A percentile compares a stretch with the other conserved stretches of the same genome.
Conservation (phyloP, 1,140 invertebrate species). For the Procambarus clarkii region DNA sequence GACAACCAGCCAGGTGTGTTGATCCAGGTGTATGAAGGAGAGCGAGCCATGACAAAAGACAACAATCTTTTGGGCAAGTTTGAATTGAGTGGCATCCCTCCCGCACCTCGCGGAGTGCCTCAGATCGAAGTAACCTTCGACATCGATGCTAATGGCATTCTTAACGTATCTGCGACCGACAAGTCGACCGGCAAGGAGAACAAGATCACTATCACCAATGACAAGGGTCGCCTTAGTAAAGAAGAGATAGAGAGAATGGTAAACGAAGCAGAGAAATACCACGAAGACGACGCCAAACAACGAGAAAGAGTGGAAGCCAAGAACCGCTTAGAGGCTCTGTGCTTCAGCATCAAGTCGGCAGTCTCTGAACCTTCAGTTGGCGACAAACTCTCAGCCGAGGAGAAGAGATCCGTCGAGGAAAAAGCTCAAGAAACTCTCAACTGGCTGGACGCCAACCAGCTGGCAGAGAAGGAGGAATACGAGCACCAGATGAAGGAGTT, state of each 20-base stretch:
- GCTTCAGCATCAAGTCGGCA: slow-evolving; percentile 42
- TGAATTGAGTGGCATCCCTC: slow-evolving; percentile 41
- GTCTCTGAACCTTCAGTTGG: slow-evolving; percentile 36
- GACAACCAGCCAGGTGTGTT: slow-evolving; percentile 46
- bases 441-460: slow-evolving; percentile 45
- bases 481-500: slow-evolving; percentile 44
- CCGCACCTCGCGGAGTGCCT: slow-evolving; percentile 36
- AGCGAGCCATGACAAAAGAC: slow-evolving; percentile 42
- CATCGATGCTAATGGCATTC: slow-evolving; percentile 40
- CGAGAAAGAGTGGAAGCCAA: slow-evolving; percentile 34
- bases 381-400: slow-evolving; percentile 28
- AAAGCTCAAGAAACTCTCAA: slow-evolving; percentile 35
- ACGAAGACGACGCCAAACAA: slow-evolving; percentile 30
- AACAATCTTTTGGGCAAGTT: slow-evolving; percentile 52
- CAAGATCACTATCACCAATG: slow-evolving; percentile 50
- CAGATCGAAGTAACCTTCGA: slow-evolving; percentile 41
- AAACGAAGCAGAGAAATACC: slow-evolving; percentile 30
- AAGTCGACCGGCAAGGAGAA: slow-evolving; percentile 51
- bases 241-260: slow-evolving; percentile 46
- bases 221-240: slow-evolving; percentile 31
- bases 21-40: slow-evolving; percentile 44
- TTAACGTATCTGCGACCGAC: slow-evolving; percentile 36
- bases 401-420: slow-evolving; percentile 44
- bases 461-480: slow-evolving; percentile 40
- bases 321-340: slow-evolving; percentile 40